phyloP scores from a whole-genome alignment of 2,888 invertebrate genomes.

The Leptopilina drosophilae region DNA sequence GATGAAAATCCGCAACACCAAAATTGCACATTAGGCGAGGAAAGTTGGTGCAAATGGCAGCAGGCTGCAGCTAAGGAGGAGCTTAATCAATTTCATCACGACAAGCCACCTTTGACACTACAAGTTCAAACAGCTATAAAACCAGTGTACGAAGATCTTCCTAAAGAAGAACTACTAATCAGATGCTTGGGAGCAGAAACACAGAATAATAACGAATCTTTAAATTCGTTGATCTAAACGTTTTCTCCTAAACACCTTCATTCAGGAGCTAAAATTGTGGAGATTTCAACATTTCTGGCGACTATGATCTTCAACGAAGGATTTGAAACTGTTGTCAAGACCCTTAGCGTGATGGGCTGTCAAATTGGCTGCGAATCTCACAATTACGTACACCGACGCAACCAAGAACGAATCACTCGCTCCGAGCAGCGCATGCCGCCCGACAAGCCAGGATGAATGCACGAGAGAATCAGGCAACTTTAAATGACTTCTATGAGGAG shows the following conservation, averaged over 20 bases:
- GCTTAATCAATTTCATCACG: conserved; percentile 44
- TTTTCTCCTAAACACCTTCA: conserved; percentile 53
- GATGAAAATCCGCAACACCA: conserved; percentile 33
- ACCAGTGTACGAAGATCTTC: conserved; percentile 48
- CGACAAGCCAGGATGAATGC: conserved; percentile 19
- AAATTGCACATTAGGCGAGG: conserved; percentile 26
- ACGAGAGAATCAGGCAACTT: conserved; percentile 3
- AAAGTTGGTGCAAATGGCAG: conserved; percentile 42
- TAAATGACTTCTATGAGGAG: conserved; percentile 17
- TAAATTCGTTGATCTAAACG: conserved; percentile 55
- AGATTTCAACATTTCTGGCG: conserved; percentile 52
- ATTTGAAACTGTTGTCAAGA: conserved; percentile 28
- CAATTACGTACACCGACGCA: background rate
- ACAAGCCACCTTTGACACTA: conserved; percentile 15
- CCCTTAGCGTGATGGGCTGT: background rate
- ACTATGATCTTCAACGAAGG: conserved; percentile 54
- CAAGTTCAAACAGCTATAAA: conserved; percentile 49
- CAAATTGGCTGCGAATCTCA: conserved; percentile 26
- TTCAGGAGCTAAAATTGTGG: conserved; percentile 46
- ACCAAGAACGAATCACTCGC: background rate
- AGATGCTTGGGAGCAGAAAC: conserved; percentile 50
- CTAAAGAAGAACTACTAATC: conserved; percentile 33
- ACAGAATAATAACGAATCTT: conserved; percentile 53
- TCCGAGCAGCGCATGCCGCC: background rate
- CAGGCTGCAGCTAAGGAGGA: background rate